Base-by-base conservation (phyloP, 2,888 invertebrate genomes). In the Caenorhabditis sp. region DNA sequence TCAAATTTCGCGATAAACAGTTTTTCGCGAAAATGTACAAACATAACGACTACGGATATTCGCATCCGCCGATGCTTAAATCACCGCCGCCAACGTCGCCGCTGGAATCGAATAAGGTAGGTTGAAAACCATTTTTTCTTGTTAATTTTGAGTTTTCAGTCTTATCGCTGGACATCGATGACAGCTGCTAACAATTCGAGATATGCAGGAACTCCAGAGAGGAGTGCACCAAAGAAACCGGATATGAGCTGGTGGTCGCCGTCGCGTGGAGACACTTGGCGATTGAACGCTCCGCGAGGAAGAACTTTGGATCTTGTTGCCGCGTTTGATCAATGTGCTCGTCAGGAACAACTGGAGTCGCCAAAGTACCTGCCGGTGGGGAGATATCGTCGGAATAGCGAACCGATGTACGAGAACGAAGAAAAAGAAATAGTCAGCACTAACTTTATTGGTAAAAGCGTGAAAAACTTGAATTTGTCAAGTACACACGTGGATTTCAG, bases 171-270 rank as follows among this genome's bases (percentile, higher is more conserved):
- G 76, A 76, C 76, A 44, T 67, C 76, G n/a, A 61, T 67, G 61
- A 76, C 76, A n/a, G 51, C 76, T 9, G 74, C 74, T n/a, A 76
- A 67, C 47, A 76, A 60, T n/a, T 76, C 76, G 6, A 65, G 61
- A 15, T 28, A 65, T n/a, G 24, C 47, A 6, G 55, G n/a, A 40
- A 74, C 80, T 13, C 80, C 80, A 18, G 58, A 62, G 8, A 74
- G 70, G 35, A 55, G 5, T 28, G 53, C 55, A 2, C 35, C 67
- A 18, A 68, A 68, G 53, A 76, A 70, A 24, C 70, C 81, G 11
- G 81, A 81, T 22, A 81, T 53, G 3, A 81, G 70, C 32, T 81
- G 76, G 76, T 70, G 51, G 70, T 81, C 81, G 11, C 81, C 81
- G 50, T 76, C 76, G 0, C 76, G 61, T 32, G 76, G 76, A 4